Evolutionary conservation across 2,113 vertebrate genomes (phyloP).

Genomic region (Scophthalmus maximus): DNA sequence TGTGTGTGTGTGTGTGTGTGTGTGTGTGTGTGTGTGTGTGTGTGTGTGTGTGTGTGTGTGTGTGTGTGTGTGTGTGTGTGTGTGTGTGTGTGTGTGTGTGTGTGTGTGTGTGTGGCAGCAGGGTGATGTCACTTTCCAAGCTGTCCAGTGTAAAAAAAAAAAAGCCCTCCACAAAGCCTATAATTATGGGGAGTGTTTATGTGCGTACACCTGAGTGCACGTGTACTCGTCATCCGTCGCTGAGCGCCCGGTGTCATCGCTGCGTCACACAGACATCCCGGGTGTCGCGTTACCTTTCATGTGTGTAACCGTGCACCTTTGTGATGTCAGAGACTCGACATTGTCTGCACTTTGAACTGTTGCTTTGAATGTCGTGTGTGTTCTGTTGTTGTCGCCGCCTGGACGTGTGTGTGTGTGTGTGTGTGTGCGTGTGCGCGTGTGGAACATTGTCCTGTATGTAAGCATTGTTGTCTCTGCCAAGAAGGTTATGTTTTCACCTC

Average conservation of each 20-base stretch:
- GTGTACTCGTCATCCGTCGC: slow-evolving; percentile 2
- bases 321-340: slow-evolving; percentile 9
- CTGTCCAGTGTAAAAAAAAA: slow-evolving; percentile 33
- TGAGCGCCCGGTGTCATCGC: slow-evolving; percentile 14
- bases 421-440: no score
- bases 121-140: slow-evolving; percentile 35
- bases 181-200: slow-evolving; percentile 36
- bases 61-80: not conserved
- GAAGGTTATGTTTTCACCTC: no score
- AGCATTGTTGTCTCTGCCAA: not conserved
- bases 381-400: not conserved
- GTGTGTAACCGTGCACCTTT: slow-evolving; percentile 55
- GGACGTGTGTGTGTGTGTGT: not conserved
- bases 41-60: slow-evolving; percentile 2
- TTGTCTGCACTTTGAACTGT: slow-evolving; percentile 16
- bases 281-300: slow-evolving; percentile 57
- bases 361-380: slow-evolving; percentile 8
- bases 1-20: slow-evolving; percentile 1
- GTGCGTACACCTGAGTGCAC: not conserved
- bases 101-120: slow-evolving; percentile 25
- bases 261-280: slow-evolving; percentile 31
- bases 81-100: not conserved
- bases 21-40: slow-evolving; percentile 26
- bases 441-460: no score
- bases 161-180: not conserved